Conservation (phyloP, 1,140 invertebrate genomes). For the Anadara kagoshimensis region DNA sequence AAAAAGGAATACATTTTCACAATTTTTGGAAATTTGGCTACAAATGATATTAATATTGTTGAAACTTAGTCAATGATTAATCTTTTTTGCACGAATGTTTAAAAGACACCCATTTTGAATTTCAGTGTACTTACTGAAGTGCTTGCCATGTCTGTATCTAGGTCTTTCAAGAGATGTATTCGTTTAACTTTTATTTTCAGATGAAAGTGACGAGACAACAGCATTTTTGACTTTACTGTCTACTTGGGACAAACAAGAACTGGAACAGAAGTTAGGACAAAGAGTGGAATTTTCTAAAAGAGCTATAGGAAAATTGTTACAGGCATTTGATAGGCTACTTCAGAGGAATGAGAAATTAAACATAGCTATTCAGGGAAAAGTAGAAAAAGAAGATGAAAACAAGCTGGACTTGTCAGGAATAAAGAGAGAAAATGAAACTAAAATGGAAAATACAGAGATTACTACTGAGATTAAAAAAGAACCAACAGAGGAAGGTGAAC, state of each 20-base stretch:
- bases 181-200: constrained; percentile 75
- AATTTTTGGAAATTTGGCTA: too few relatives aligned
- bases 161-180: neutral
- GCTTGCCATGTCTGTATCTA: neutral
- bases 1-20: too few relatives aligned
- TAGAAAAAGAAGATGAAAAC: constrained; percentile 48
- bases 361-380: constrained; percentile 82
- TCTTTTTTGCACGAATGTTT: neutral
- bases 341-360: constrained; percentile 71
- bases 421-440: constrained; percentile 14
- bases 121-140: neutral
- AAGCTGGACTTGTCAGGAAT: constrained; percentile 14
- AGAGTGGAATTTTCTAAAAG: constrained; percentile 83
- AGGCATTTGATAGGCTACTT: constrained; percentile 90
- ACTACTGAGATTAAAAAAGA: constrained; percentile 41
- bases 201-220: constrained; percentile 97
- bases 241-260: constrained; percentile 97
- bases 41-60: too few relatives aligned
- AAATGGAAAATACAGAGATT: constrained; percentile 19
- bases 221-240: constrained; percentile 97
- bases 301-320: constrained; percentile 95
- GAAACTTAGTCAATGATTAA: too few relatives aligned
- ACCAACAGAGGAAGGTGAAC: too few relatives aligned
- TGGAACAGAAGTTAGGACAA: constrained; percentile 96
- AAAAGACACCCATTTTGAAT: neutral